A percentile compares a stretch with the other conserved stretches of the same genome.
These are phyloP conservation scores for Syngnathus scovelli DNA, from an alignment of 2,113 vertebrate genomes.

Conservation along the genomic window DNA sequence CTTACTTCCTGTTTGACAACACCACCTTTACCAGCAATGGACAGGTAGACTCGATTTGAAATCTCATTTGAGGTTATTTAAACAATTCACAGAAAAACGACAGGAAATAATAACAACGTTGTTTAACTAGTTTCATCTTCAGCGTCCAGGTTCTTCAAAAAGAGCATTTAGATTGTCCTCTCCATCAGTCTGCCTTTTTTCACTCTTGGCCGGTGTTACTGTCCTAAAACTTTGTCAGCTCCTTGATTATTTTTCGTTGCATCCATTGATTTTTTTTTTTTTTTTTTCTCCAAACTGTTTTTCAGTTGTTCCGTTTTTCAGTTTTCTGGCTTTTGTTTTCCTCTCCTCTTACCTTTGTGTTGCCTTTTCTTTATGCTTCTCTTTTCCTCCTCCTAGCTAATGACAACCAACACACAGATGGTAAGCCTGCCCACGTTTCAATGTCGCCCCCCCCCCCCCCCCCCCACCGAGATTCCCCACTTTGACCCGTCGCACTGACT, in stretches of 20 bases:
- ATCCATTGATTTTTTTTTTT: slow-evolving; percentile 41
- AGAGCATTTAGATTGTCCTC: background rate
- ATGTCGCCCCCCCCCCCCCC: slow-evolving; percentile 50
- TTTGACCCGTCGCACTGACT: slow-evolving; percentile 22
- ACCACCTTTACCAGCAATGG: slow-evolving; percentile 91
- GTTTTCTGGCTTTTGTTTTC: slow-evolving; percentile 67
- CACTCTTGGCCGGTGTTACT: slow-evolving; percentile 49
- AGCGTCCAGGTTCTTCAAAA: background rate
- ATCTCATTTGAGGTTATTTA: background rate
- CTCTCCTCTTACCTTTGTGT: slow-evolving; percentile 74
- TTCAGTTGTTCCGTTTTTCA: slow-evolving; percentile 49
- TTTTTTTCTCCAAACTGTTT: slow-evolving; percentile 28
- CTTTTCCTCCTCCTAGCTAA: slow-evolving; percentile 88
- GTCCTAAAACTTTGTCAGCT: slow-evolving; percentile 49
- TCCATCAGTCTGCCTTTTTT: slow-evolving; percentile 24
- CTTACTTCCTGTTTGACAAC: slow-evolving; percentile 94
- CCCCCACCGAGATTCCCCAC: slow-evolving; percentile 42
- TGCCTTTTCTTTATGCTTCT: slow-evolving; percentile 80
- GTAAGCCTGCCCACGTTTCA: slow-evolving; percentile 83
- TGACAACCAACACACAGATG: slow-evolving; percentile 96
- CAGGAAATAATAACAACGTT: background rate
- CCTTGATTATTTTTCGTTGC: slow-evolving; percentile 45
- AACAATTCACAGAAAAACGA: background rate
- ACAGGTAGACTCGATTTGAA: slow-evolving; percentile 74
- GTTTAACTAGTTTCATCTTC: background rate